phyloP scores from a whole-genome alignment of 1,140 invertebrate genomes.

The Trypoxylus dichotomus region DNA sequence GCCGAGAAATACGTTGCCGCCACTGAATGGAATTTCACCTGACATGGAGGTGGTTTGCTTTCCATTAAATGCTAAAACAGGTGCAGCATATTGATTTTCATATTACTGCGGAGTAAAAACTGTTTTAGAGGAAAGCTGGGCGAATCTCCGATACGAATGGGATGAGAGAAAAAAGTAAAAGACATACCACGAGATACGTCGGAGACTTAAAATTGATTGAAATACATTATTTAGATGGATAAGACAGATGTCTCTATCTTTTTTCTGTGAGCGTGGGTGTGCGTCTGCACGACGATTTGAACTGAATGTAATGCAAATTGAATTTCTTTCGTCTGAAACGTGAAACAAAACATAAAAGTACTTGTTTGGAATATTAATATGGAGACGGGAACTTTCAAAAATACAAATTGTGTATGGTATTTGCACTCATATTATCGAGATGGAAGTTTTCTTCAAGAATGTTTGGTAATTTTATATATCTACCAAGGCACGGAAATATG shows the following conservation, averaged over 20 bases:
- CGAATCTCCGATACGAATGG: not conserved
- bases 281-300: not conserved
- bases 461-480: no score
- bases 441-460: no score
- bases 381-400: not conserved
- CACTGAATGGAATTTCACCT: not conserved
- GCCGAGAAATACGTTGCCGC: not conserved
- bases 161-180: not conserved
- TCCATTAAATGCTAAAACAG: not conserved
- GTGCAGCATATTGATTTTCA: slow-evolving; percentile 10
- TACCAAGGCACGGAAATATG: no score
- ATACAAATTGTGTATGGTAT: not conserved
- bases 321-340: not conserved
- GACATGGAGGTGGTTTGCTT: not conserved
- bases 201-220: slow-evolving; percentile 11
- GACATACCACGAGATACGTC: not conserved
- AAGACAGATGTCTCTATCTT: not conserved
- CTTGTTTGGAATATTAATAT: not conserved
- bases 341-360: not conserved
- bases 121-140: not conserved
- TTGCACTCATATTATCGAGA: not conserved
- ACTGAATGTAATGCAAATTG: slow-evolving; percentile 1
- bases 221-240: slow-evolving; percentile 16
- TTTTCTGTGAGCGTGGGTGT: not conserved
- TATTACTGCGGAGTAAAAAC: not conserved